Evolutionary conservation across 2,113 vertebrate species (phyloP).

Genomic region (Lagopus muta): DNA sequence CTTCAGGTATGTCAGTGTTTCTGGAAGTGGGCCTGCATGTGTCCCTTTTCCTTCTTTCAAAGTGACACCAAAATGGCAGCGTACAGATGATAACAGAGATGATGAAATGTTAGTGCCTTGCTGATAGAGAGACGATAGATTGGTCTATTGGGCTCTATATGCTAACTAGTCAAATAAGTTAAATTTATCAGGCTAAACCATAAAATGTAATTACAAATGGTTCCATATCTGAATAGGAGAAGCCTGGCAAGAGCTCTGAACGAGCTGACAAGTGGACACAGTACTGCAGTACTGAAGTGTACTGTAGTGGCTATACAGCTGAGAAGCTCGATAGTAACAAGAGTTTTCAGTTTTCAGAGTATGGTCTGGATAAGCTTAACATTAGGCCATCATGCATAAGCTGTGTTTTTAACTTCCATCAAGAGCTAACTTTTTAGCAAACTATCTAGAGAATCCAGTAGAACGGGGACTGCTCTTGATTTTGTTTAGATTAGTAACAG

Average conservation of each 20-base stretch:
- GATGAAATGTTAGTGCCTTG: background rate
- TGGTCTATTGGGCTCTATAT: background rate
- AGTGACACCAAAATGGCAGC: background rate
- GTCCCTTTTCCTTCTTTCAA: background rate
- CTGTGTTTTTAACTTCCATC: background rate
- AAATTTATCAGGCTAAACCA: background rate
- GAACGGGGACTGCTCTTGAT: background rate
- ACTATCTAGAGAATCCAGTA: background rate
- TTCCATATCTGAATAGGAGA: background rate
- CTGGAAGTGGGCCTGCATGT: background rate
- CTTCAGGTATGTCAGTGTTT: constrained; percentile 7
- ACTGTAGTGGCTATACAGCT: background rate
- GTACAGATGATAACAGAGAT: background rate
- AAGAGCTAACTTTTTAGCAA: background rate
- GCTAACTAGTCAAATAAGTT: background rate
- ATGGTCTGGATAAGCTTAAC: background rate
- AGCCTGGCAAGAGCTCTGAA: background rate
- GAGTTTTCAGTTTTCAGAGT: background rate
- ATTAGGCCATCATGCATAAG: background rate
- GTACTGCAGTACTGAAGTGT: background rate
- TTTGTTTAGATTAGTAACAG: background rate
- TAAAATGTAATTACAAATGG: background rate
- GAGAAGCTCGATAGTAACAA: background rate
- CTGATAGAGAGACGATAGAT: background rate
- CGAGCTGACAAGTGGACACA: background rate